A percentile compares a stretch with the other conserved stretches of the same genome.
phyloP scores from a whole-genome alignment of 2,797 vertebrate genomes.

The Sebastes diploproa region DNA sequence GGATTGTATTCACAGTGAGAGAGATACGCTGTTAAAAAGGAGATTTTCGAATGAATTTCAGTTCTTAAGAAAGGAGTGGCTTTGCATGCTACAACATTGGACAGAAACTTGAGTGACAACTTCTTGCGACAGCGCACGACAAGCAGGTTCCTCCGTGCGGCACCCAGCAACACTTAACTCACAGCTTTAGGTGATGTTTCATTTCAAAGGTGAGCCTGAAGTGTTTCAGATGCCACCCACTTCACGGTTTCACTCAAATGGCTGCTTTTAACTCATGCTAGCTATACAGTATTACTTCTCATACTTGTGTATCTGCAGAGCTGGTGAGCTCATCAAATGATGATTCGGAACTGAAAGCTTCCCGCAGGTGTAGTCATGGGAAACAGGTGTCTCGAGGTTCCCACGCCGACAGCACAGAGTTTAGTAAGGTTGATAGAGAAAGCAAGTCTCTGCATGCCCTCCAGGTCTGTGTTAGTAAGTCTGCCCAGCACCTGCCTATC shows the following conservation, averaged over 20 bases:
- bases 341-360: slow-evolving; percentile 67
- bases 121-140: slow-evolving; percentile 85
- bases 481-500: slow-evolving; percentile 37
- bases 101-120: slow-evolving; percentile 84
- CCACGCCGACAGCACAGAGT: slow-evolving; percentile 91
- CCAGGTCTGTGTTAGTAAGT: slow-evolving; percentile 67
- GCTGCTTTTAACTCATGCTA: background rate
- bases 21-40: background rate
- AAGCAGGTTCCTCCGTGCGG: slow-evolving; percentile 79
- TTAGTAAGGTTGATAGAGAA: slow-evolving; percentile 69
- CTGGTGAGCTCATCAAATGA: slow-evolving; percentile 64
- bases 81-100: slow-evolving; percentile 58
- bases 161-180: slow-evolving; percentile 55
- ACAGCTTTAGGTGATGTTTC: slow-evolving; percentile 72
- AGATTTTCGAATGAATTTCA: slow-evolving; percentile 24
- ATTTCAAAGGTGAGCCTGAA: slow-evolving; percentile 30
- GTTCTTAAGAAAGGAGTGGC: slow-evolving; percentile 77
- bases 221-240: background rate
- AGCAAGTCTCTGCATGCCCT: slow-evolving; percentile 89
- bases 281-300: background rate
- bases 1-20: background rate
- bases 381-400: slow-evolving; percentile 92
- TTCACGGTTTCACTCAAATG: background rate
- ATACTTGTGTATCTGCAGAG: background rate
- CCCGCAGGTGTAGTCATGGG: slow-evolving; percentile 92